These are phyloP conservation scores for Anarrhichthys ocellatus DNA, from an alignment of 2,113 vertebrate species.

Conservation along the genomic window DNA sequence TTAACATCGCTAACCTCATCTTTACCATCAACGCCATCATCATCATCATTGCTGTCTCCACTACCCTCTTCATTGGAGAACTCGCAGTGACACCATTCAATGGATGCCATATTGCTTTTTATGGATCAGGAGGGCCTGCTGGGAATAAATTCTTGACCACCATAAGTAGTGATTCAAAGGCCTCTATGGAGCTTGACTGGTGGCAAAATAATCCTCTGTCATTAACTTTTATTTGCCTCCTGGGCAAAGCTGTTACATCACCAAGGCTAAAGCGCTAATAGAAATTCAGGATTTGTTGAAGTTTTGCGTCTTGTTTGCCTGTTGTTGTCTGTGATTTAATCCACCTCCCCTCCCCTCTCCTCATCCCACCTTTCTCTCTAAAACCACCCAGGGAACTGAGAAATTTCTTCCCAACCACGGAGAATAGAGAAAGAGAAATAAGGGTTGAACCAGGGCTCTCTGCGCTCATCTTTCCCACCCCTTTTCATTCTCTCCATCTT, in stretches of 20 bases:
- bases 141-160: conserved; percentile 62
- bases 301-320: conserved; percentile 70
- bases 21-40: conserved; percentile 30
- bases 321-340: conserved; percentile 74
- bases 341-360: conserved; percentile 51
- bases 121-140: conserved; percentile 50
- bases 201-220: conserved; percentile 69
- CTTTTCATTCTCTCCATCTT: conserved; percentile 75
- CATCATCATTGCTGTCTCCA: conserved; percentile 36
- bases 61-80: neutral
- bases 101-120: conserved; percentile 43
- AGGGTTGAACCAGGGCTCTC: conserved; percentile 68
- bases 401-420: conserved; percentile 62
- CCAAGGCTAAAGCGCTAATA: conserved; percentile 48
- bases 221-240: conserved; percentile 71
- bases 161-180: conserved; percentile 48
- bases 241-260: conserved; percentile 65
- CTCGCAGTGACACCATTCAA: conserved; percentile 21
- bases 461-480: conserved; percentile 78
- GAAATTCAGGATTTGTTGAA: conserved; percentile 66
- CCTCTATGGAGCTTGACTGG: conserved; percentile 49
- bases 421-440: conserved; percentile 70
- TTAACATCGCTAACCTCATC: conserved; percentile 40
- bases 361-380: conserved; percentile 65
- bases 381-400: conserved; percentile 78